These are phyloP conservation scores for Rhea pennata DNA, from an alignment of 2,113 vertebrate species.

Conservation along the genomic window DNA sequence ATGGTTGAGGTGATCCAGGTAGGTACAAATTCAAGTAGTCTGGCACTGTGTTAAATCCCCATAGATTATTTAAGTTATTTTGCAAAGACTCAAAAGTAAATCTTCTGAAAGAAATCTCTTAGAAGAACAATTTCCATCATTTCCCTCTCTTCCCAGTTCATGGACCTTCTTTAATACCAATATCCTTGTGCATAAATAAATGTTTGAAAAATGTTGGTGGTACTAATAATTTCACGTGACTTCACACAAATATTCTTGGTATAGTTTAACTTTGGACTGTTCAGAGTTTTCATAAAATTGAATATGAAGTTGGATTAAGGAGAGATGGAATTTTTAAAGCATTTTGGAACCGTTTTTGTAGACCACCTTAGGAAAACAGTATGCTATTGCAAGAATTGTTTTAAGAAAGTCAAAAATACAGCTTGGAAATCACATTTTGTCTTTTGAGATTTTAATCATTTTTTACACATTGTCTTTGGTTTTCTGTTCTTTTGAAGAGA, in stretches of 20 bases:
- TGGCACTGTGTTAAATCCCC: constrained; percentile 34
- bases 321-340: background rate
- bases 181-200: background rate
- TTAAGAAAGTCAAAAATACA: background rate
- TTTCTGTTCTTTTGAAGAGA: background rate
- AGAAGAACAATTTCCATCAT: constrained; percentile 5
- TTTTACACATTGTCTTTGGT: background rate
- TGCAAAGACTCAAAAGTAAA: constrained; percentile 7
- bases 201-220: background rate
- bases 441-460: background rate
- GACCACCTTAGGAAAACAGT: background rate
- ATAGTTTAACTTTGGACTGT: background rate
- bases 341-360: background rate
- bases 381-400: background rate
- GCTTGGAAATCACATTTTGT: background rate
- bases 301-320: background rate
- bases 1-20: constrained; percentile 15
- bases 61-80: constrained; percentile 37
- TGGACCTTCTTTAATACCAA: background rate
- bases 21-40: constrained; percentile 39
- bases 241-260: background rate
- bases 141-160: background rate
- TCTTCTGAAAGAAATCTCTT: background rate
- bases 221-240: background rate
- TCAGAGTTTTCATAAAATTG: background rate